These are phyloP conservation scores for Metacarcinus magister DNA, from an alignment of 2,888 invertebrate species.

Conservation along the genomic window DNA sequence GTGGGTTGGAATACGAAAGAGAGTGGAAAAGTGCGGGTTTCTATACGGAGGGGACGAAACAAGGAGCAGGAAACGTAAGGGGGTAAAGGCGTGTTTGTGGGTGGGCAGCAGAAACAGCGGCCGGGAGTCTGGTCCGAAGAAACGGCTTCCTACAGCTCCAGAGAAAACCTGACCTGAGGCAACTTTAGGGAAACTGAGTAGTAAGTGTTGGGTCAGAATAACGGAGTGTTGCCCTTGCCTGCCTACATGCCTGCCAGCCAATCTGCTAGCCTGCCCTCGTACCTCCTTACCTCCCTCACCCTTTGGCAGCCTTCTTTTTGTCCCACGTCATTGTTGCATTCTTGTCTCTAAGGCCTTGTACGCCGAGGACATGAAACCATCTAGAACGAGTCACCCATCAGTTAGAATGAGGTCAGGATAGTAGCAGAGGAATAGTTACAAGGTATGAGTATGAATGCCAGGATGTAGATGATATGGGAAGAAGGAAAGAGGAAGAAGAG, in stretches of 20 bases:
- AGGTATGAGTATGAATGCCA: conserved; percentile 9
- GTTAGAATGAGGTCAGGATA: background rate
- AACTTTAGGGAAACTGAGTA: conserved; percentile 48
- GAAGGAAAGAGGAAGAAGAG: background rate
- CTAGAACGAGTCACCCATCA: background rate
- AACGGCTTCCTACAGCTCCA: conserved; percentile 35
- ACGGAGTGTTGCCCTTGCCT: conserved; percentile 59
- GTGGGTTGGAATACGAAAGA: background rate
- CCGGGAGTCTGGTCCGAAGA: conserved; percentile 3
- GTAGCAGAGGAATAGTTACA: background rate
- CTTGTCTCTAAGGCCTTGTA: background rate
- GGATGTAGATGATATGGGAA: background rate
- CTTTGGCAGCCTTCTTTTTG: background rate
- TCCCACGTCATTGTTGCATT: background rate
- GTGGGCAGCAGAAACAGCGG: background rate
- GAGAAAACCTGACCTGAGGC: conserved; percentile 62
- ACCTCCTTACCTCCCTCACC: background rate
- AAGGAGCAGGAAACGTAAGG: background rate
- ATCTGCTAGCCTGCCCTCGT: background rate
- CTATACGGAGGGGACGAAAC: background rate
- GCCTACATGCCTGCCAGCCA: background rate
- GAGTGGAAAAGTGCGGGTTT: background rate
- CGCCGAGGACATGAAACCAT: background rate
- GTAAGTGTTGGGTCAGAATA: conserved; percentile 64
- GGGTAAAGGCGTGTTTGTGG: conserved; percentile 50